Base-by-base conservation (phyloP, 2,888 invertebrate genomes). In the Herminia tarsipennalis region DNA sequence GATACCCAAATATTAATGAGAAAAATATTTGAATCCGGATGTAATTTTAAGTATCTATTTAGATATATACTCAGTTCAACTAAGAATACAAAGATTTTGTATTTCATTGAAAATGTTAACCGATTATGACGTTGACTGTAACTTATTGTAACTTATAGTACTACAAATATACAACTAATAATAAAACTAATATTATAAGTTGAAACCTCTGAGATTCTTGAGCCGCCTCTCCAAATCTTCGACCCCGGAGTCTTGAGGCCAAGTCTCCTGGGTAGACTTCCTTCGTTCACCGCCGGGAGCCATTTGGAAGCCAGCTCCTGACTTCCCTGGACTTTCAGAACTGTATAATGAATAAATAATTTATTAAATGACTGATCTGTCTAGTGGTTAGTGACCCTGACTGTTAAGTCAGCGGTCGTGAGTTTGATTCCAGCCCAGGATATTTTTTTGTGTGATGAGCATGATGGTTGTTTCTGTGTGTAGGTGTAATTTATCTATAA, bases 201-300 rank as follows among this genome's bases (percentile, higher is more conserved):
- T 78, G 33, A 82, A 80, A 0, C 84, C 83, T 35, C 88, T 66
- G 0, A 88, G 52, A 24, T 83, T 83, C 30, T 76, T 73, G 1
- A 88, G 69, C 22, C 88, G 66, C 37, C 72, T 58, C 55, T 89
- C 81, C 6, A 88, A 49, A 34, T 85, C 83, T 0, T 81, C 80
- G 0, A 66, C 42, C 1, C 55, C 45, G 1, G 63, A 61, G 1
- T 70, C 68, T 3, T 70, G 38, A 6, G 58, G 21, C 24, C 22
- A 18, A 9, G 38, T 3, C 44, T 64, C 6, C 27, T 42, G 17
- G 46, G 52, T 63, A 0, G 63, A 52, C 14, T 57, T 67, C 35
- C 72, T 72, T 1, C 88, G 53, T 33, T 88, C 89, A 0, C 87
- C 83, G 0, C 90, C 90, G 0, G 90, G 90, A 0, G 89, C 89